phyloP scores from a whole-genome alignment of 2,888 invertebrate species.

The Siphlonurus alternatus region DNA sequence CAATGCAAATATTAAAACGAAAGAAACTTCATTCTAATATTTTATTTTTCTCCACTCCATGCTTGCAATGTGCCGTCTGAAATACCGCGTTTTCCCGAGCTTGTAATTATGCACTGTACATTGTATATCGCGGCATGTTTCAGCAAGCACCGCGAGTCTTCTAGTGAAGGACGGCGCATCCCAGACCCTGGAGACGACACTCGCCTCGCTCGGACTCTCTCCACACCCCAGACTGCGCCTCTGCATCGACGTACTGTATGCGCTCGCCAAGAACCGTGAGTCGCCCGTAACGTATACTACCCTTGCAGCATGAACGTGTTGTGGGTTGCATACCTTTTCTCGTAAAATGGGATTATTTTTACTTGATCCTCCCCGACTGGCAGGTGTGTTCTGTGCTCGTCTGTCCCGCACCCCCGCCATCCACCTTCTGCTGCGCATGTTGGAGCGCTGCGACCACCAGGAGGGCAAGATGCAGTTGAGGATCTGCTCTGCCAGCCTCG shows the following conservation, averaged over 20 bases:
- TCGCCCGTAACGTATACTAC: slow-evolving; percentile 11
- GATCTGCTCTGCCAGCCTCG: slow-evolving; percentile 40
- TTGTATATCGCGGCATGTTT: no score
- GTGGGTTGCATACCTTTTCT: not conserved
- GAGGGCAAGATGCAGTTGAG: slow-evolving; percentile 43
- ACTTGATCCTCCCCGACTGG: slow-evolving; percentile 10
- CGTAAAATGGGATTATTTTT: not conserved
- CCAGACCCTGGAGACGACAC: slow-evolving; percentile 39
- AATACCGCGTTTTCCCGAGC: no score
- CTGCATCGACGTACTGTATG: slow-evolving; percentile 46
- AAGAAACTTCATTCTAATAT: no score
- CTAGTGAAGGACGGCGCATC: slow-evolving; percentile 42
- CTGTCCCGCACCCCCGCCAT: slow-evolving; percentile 42
- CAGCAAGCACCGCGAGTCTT: slow-evolving; percentile 26
- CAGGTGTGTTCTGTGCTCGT: slow-evolving; percentile 45
- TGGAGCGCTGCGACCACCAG: slow-evolving; percentile 46
- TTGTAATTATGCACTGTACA: no score
- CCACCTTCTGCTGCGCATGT: slow-evolving; percentile 37
- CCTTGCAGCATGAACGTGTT: not conserved
- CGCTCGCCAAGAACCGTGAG: slow-evolving; percentile 50
- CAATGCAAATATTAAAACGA: no score
- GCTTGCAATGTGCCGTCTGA: no score
- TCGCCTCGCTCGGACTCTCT: slow-evolving; percentile 39
- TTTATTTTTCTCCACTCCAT: no score
- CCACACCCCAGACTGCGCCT: slow-evolving; percentile 43